Evolutionary conservation across 2,888 invertebrate species (phyloP), one percentile per base, ranked within the genome.

Genomic region (Boloria euphrosyne): DNA sequence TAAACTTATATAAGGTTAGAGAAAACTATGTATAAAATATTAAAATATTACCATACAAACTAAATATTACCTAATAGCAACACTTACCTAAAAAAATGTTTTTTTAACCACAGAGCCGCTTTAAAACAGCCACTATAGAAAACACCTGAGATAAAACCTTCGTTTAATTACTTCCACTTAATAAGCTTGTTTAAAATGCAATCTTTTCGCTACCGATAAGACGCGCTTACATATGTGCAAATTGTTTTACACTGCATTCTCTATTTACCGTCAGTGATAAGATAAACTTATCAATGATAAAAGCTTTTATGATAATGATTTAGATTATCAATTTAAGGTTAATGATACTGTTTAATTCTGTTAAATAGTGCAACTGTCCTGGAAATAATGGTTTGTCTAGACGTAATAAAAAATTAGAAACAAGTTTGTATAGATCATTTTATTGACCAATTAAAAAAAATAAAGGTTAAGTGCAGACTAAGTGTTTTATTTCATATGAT

Each of bases 211-310:
- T 70, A 52, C 70, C 72, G 80, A 83, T 83, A 82, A 82, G 76
- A 75, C 77, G 72, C 70, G 66, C 73, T 71, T 70, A 75, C 72
- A 73, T 74, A 69, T 75, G 74, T 73, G 75, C 73, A 70, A 68
- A 69, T 74, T 72, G 73, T 65, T 68, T 68, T 68, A 75, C 74
- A 86, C 82, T 86, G 86, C 84, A 85, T 67, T 75, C 75, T 79
- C 74, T 82, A 84, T 85, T 87, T 85, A 85, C 86, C 82, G 82
- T 85, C 86, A 84, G 80, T 86, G 84, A 85, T 84, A 80, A 67
- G 71, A 74, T 73, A 75, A 6, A 60, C 59, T 66, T 79, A 78
- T 79, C 76, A 67, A 27, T 55, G 75, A 76, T 78, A 78, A 62
- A 68, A 68, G 70, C 69, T 76, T 74, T 71, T 67, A 66, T 74